These are phyloP conservation scores for Stenopsyche tienmushanensis DNA, from an alignment of 1,140 invertebrate genomes.

Conservation along the genomic window DNA sequence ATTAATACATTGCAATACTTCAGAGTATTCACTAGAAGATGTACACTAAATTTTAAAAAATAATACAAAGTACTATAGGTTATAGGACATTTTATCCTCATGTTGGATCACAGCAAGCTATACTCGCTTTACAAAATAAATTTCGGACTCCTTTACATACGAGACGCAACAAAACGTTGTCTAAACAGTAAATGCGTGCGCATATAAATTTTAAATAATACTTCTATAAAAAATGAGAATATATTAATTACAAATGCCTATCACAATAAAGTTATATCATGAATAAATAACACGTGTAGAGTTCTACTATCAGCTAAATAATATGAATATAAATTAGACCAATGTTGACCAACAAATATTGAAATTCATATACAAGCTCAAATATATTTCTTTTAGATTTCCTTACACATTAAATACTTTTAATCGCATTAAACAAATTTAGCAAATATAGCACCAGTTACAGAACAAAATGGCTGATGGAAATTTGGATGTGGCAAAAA, in stretches of 20 bases:
- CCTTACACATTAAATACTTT: not conserved
- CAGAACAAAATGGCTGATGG: not conserved
- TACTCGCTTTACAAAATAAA: not conserved
- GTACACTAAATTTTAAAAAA: not conserved
- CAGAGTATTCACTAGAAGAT: too few species aligned
- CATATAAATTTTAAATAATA: too few species aligned
- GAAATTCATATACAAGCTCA: not conserved
- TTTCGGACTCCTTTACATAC: too few species aligned
- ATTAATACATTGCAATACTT: not conserved
- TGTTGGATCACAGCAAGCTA: not conserved
- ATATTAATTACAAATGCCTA: constrained; percentile 6
- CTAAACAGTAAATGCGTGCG: too few species aligned
- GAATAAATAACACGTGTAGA: not conserved
- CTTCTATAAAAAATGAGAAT: not conserved
- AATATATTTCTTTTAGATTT: not conserved
- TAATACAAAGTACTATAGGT: not conserved
- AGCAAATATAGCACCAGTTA: not conserved
- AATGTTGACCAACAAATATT: not conserved
- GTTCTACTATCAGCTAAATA: too few species aligned
- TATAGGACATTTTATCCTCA: not conserved
- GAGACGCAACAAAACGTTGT: too few species aligned
- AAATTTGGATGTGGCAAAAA: too few species aligned
- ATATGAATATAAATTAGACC: not conserved
- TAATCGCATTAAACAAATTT: not conserved
- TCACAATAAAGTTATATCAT: not conserved